Evolutionary conservation across 2,888 invertebrate genomes (phyloP), one percentile per base, ranked within the genome.

Genomic region (Lasioglossum zephyrum): DNA sequence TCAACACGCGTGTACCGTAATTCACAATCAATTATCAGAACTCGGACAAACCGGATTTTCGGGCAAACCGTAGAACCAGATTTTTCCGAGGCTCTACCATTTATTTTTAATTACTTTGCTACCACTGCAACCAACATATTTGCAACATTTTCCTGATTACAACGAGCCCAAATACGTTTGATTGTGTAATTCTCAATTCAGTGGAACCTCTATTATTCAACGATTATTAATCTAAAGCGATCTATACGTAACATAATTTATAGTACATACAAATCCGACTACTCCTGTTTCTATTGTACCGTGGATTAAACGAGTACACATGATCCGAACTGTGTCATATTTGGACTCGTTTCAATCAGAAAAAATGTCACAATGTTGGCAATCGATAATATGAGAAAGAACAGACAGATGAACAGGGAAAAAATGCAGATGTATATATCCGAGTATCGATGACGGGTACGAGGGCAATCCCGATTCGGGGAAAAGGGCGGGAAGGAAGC

Each of bases 1-100:
- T 92, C 89, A 92, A 88, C 91, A 90, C 91, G 91, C 91, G 91
- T 91, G 91, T 92, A 91, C 87, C 90, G 92, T 93, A 92, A 93
- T 92, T 92, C 87, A 90, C 36, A 92, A 91, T 91, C 89, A 90
- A 93, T 88, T 92, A 89, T 88, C 84, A 87, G 84, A 85, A 84
- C 77, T 76, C 79, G 72, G 75, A 69, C 78, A 31, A 18, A 18
- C 16, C 66, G 36, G 36, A 18, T 16, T 36, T 66, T 60, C 60
- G 11, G 26, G 26, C 60, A 13, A 26, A 60, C 13, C 60, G 26
- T 2, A 26, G 11, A 26, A 13, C 60, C n/a, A 26, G 26, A 60
- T 60, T 16, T 13, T 31, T 16, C 60, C 57, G 26, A 53, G 53
- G 1, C 26, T 31, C 8, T 16, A 36, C 36, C 2, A 36, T 31